Evolutionary conservation across 2,797 vertebrate genomes (phyloP), one percentile per base, ranked within the genome.

Genomic region (Danio choprae): DNA sequence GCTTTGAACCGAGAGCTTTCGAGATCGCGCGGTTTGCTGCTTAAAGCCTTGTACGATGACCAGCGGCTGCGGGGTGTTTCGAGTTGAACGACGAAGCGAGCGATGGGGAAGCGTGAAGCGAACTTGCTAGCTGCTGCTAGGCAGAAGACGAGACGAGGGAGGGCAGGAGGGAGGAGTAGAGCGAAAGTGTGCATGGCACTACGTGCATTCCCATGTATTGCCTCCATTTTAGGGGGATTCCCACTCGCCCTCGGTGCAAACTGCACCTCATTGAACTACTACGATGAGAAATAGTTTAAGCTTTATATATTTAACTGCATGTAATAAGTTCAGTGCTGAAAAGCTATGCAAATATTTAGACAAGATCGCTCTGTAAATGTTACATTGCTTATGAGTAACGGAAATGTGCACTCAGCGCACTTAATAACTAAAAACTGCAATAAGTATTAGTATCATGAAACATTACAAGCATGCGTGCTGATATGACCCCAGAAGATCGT

Each of bases 81-180:
- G 46, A 51, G 20, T 41, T 63, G 55, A 71, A 62, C 64, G 75
- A 74, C 75, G 58, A 79, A 67, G 81, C 81, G 55, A 73, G 84
- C 79, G 81, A 83, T 79, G 74, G 81, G 69, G 77, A 84, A 84
- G 80, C 84, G 79, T 71, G 73, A 80, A 72, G 86, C 59, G 60
- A 84, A 84, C 60, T 84, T 79, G 79, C 82, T 77, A 74, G 84
- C 82, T 82, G 83, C 77, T 70, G 78, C 67, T 72, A 81, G 76
- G 72, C 76, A 74, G 80, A 40, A 29, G 67, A 77, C 59, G 73
- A 65, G 77, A 77, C 64, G 79, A 90, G 91, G 92, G 89, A 89
- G 91, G 89, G 87, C 77, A 79, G 77, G 86, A 89, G 89, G 91
- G 91, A 91, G 91, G 90, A 90, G 90, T 80, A 65, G 79, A 56